phyloP scores from a whole-genome alignment of 1,140 invertebrate genomes.

The Bombus pyrosoma region DNA sequence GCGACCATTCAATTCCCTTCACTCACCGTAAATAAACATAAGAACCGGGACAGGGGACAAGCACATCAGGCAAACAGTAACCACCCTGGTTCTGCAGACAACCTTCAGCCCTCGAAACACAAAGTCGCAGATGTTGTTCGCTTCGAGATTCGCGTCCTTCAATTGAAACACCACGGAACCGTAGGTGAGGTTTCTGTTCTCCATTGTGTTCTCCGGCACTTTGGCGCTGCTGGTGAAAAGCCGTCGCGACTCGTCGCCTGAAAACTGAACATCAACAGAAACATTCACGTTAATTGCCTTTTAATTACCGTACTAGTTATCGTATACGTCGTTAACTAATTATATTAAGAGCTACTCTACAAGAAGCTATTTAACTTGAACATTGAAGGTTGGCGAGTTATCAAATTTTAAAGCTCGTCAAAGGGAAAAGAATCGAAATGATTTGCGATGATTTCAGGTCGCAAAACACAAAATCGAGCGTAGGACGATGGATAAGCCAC shows the following conservation, averaged over 20 bases:
- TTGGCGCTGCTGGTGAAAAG: conserved; percentile 85
- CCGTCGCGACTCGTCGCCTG: conserved; percentile 88
- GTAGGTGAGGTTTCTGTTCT: conserved; percentile 84
- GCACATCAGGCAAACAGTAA: conserved; percentile 86
- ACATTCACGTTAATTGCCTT: background rate
- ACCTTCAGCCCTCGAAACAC: conserved; percentile 88
- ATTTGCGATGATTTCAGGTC: background rate
- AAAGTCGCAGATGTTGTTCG: conserved; percentile 89
- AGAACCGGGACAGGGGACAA: conserved; percentile 86
- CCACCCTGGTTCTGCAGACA: conserved; percentile 89
- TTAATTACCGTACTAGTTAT: background rate
- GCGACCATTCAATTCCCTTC: background rate
- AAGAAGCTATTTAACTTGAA: too few species aligned
- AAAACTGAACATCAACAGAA: conserved; percentile 83
- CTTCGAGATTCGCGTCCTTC: conserved; percentile 91
- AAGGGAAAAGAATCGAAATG: background rate
- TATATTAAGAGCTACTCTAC: background rate
- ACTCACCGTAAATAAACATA: conserved; percentile 90
- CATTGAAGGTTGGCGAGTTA: background rate
- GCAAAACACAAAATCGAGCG: background rate
- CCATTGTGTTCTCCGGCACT: conserved; percentile 77
- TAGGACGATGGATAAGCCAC: background rate
- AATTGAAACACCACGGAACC: conserved; percentile 91
- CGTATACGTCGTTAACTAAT: too few species aligned
- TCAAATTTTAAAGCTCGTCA: background rate